These are phyloP conservation scores for Hirtodrosophila alboralis DNA, from an alignment of 2,888 invertebrate species.

Conservation along the genomic window DNA sequence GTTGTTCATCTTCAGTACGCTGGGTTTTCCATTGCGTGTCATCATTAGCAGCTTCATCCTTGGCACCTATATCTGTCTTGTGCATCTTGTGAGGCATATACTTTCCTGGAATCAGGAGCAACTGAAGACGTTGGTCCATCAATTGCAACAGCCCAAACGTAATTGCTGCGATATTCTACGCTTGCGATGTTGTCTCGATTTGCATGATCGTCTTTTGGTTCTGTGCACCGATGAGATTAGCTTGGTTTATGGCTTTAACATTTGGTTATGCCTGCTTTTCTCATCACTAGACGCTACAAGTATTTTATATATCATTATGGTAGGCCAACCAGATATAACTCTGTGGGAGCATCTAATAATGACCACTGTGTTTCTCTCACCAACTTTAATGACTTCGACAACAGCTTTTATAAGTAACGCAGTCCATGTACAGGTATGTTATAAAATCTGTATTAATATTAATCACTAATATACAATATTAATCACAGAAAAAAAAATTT, in stretches of 20 bases:
- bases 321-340: conserved; percentile 18
- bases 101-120: conserved; percentile 45
- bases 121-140: conserved; percentile 28
- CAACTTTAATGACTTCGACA: conserved; percentile 49
- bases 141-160: conserved; percentile 32
- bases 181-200: conserved; percentile 55
- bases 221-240: conserved; percentile 68
- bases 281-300: conserved; percentile 59
- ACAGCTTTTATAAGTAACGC: conserved; percentile 58
- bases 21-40: conserved; percentile 55
- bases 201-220: conserved; percentile 62
- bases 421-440: conserved; percentile 66
- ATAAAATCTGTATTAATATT: too few species aligned
- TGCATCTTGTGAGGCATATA: conserved; percentile 47
- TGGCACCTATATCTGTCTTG: conserved; percentile 58
- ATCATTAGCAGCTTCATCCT: conserved; percentile 52
- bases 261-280: conserved; percentile 52
- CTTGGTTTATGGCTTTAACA: conserved; percentile 67
- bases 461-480: too few species aligned
- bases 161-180: conserved; percentile 24
- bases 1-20: conserved; percentile 41
- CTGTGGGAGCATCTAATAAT: conserved; percentile 1
- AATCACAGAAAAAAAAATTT: too few species aligned
- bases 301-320: conserved; percentile 49
- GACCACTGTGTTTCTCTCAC: conserved; percentile 58